These are phyloP conservation scores for Lepisosteus oculatus DNA, from an alignment of 2,113 vertebrate genomes.

Conservation along the genomic window DNA sequence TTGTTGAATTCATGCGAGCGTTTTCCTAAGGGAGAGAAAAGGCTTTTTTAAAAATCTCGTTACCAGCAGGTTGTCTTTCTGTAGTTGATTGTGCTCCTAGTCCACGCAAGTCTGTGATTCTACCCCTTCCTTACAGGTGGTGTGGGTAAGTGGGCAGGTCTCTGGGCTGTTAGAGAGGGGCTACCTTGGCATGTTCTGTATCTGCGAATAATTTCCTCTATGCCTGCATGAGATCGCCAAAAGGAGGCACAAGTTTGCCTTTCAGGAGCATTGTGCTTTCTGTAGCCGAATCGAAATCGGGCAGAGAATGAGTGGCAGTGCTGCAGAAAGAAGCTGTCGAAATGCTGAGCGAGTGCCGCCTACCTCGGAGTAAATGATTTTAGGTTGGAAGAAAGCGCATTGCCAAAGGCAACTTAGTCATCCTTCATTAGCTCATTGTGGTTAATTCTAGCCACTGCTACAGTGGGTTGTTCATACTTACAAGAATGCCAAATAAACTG, in stretches of 20 bases:
- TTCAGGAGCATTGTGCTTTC: slow-evolving; percentile 12
- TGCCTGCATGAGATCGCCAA: not conserved
- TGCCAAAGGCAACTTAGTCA: not conserved
- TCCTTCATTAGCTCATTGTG: slow-evolving; percentile 4
- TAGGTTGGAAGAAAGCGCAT: not conserved
- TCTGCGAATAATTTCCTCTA: slow-evolving; percentile 33
- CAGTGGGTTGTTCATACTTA: not conserved
- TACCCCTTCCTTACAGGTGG: not conserved
- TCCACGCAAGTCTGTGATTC: not conserved
- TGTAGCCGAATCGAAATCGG: slow-evolving; percentile 6
- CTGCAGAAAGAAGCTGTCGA: not conserved
- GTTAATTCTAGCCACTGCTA: slow-evolving; percentile 1
- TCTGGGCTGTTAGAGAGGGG: slow-evolving; percentile 51
- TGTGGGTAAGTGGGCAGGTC: slow-evolving; percentile 35
- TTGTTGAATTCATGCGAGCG: too few species aligned
- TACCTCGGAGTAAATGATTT: not conserved
- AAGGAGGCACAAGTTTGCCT: not conserved
- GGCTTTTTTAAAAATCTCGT: not conserved
- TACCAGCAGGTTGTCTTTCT: not conserved
- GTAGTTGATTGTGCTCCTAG: not conserved
- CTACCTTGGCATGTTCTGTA: slow-evolving; percentile 30
- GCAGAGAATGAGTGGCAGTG: not conserved
- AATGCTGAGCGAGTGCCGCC: not conserved
- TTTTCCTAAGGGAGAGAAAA: not conserved
- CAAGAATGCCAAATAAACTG: not conserved